A percentile compares a stretch with the other conserved stretches of the same genome.
phyloP scores from a whole-genome alignment of 2,888 invertebrate genomes.

The Phyllotreta striolata region DNA sequence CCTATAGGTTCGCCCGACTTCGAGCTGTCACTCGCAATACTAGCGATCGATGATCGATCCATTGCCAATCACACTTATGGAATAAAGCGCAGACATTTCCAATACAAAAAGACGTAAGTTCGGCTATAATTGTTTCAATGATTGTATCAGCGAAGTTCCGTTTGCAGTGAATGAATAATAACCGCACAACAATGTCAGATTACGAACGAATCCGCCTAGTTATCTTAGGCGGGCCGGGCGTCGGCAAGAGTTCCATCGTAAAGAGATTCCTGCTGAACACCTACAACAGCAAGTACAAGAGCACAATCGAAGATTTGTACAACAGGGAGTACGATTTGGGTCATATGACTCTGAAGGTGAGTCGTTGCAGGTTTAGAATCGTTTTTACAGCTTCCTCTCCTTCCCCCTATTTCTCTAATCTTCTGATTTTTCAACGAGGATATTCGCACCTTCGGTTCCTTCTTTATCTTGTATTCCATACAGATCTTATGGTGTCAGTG shows the following conservation, averaged over 20 bases:
- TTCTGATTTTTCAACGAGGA: neutral
- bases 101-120: constrained; percentile 21
- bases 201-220: constrained; percentile 84
- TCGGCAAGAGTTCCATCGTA: constrained; percentile 87
- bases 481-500: too few relatives aligned
- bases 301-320: constrained; percentile 89
- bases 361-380: neutral
- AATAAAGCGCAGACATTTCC: neutral
- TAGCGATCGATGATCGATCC: constrained; percentile 16
- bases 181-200: constrained; percentile 70
- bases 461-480: too few relatives aligned
- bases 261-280: constrained; percentile 82
- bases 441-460: too few relatives aligned
- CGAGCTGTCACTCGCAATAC: constrained; percentile 26
- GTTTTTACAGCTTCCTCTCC: too few relatives aligned
- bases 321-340: constrained; percentile 84
- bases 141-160: neutral
- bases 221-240: constrained; percentile 81
- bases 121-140: neutral
- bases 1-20: neutral
- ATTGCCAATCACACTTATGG: constrained; percentile 18
- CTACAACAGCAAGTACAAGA: constrained; percentile 81
- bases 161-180: constrained; percentile 54
- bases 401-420: too few relatives aligned
- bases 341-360: constrained; percentile 71